Evolutionary conservation across 37 sponge, comb jelly and placozoan species (phyloP).

Genomic region (Ianthella basta): DNA sequence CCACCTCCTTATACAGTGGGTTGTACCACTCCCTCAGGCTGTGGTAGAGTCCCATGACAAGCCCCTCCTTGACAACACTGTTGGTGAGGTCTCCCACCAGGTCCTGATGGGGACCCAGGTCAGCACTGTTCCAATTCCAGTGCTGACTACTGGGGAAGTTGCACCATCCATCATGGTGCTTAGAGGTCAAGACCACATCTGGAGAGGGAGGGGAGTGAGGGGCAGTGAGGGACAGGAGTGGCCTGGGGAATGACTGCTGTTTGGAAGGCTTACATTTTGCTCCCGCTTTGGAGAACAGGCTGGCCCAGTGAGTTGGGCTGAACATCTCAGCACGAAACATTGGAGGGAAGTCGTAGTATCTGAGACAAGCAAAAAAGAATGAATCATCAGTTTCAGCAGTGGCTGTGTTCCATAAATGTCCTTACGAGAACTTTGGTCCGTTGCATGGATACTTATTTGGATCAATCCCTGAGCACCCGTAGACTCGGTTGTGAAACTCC

Average conservation of each 20-base stretch:
- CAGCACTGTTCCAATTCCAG: conserved; percentile 88
- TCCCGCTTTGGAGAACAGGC: conserved; percentile 73
- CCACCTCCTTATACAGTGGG: conserved; percentile 65
- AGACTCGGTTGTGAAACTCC: conserved; percentile 72
- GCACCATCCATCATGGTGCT: conserved; percentile 88
- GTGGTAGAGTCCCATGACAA: conserved; percentile 82
- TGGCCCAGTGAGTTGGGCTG: conserved; percentile 80
- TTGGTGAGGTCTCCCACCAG: conserved; percentile 65
- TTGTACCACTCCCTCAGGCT: conserved; percentile 87
- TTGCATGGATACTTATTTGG: conserved; percentile 62
- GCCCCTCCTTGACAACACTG: conserved; percentile 65
- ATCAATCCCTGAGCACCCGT: conserved; percentile 74
- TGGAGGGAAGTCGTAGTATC: conserved; percentile 82
- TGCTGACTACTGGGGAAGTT: conserved; percentile 71
- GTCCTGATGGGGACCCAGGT: conserved; percentile 72
- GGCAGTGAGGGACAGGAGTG: not conserved
- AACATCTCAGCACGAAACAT: conserved; percentile 87
- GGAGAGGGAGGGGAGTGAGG: not conserved
- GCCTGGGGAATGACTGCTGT: too few relatives aligned
- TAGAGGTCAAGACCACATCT: conserved; percentile 84
- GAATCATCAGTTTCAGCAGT: not conserved
- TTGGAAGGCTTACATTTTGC: conserved; percentile 67
- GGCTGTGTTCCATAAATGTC: too few relatives aligned
- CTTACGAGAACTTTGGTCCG: conserved; percentile 23
- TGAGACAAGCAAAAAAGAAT: not conserved